A percentile compares a stretch with the other conserved stretches of the same genome.
Conservation (phyloP, 2,797 vertebrate genomes). For the Darevskia nairensis region DNA sequence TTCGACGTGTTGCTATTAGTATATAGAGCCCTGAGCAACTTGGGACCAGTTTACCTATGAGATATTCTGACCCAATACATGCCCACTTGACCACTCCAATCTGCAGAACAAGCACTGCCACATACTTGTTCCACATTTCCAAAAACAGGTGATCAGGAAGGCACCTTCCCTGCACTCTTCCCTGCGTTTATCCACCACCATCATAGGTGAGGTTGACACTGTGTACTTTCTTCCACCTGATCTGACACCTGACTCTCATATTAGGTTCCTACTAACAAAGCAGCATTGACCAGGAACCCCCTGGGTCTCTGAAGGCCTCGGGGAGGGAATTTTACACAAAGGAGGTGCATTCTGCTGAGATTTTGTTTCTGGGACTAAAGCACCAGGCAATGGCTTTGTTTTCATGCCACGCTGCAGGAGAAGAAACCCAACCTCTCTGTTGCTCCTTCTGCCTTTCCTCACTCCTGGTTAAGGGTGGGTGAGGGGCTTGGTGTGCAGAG, state of each 20-base stretch:
- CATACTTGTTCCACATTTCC: no score
- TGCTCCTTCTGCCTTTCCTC: accelerated
- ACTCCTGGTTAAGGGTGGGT: background rate
- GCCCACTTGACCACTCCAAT: no score
- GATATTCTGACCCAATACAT: no score
- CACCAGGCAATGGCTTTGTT: background rate
- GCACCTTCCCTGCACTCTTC: no score
- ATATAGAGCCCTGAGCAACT: no score
- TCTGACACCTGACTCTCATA: background rate
- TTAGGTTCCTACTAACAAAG: background rate
- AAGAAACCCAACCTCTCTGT: constrained; percentile 16
- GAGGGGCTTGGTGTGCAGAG: constrained; percentile 11
- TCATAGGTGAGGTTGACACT: no score
- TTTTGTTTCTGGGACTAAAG: background rate
- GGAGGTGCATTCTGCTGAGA: background rate
- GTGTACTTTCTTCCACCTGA: no score
- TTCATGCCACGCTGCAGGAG: accelerated
- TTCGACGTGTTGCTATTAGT: no score
- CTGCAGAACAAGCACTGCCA: no score
- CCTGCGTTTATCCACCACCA: no score
- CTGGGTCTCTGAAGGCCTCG: background rate
- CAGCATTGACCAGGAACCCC: background rate
- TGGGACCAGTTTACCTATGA: no score
- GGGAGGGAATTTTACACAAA: background rate
- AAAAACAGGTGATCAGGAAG: no score